phyloP scores from a whole-genome alignment of 2,888 invertebrate genomes.

The Sericinus montela region DNA sequence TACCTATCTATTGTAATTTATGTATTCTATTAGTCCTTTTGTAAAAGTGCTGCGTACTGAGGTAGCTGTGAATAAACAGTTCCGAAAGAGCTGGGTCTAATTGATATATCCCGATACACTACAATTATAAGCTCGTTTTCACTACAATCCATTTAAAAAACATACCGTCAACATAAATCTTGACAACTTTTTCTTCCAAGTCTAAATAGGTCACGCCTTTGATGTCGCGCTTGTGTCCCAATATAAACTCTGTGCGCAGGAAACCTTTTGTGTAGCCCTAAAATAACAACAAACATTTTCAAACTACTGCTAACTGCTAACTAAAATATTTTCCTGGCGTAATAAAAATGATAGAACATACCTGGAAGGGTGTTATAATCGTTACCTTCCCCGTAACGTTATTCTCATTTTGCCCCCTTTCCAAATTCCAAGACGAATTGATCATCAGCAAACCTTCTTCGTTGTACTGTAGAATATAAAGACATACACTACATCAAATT shows the following conservation, averaged over 20 bases:
- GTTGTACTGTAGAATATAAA: slow-evolving; percentile 70
- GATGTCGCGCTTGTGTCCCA: slow-evolving; percentile 82
- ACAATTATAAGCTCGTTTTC: too few species aligned
- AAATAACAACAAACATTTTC: slow-evolving; percentile 20
- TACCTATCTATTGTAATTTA: too few species aligned
- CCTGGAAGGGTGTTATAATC: slow-evolving; percentile 82
- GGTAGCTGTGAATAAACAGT: too few species aligned
- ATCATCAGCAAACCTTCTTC: slow-evolving; percentile 83
- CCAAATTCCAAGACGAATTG: slow-evolving; percentile 84
- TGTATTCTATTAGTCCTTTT: too few species aligned
- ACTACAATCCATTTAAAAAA: too few species aligned
- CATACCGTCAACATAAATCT: slow-evolving; percentile 81
- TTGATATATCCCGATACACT: too few species aligned
- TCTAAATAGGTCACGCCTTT: slow-evolving; percentile 85
- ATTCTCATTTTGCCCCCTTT: slow-evolving; percentile 71
- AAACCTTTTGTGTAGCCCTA: slow-evolving; percentile 84
- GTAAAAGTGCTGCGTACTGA: too few species aligned
- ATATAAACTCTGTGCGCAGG: slow-evolving; percentile 82
- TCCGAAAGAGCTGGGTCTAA: too few species aligned
- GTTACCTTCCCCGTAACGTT: slow-evolving; percentile 84
- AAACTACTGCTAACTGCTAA: too few species aligned
- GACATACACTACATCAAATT: background rate
- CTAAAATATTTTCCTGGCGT: too few species aligned
- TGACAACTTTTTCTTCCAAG: slow-evolving; percentile 84
- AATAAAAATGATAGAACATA: too few species aligned